These are phyloP conservation scores for Apteryx owenii DNA, from an alignment of 2,113 vertebrate species.

Conservation along the genomic window DNA sequence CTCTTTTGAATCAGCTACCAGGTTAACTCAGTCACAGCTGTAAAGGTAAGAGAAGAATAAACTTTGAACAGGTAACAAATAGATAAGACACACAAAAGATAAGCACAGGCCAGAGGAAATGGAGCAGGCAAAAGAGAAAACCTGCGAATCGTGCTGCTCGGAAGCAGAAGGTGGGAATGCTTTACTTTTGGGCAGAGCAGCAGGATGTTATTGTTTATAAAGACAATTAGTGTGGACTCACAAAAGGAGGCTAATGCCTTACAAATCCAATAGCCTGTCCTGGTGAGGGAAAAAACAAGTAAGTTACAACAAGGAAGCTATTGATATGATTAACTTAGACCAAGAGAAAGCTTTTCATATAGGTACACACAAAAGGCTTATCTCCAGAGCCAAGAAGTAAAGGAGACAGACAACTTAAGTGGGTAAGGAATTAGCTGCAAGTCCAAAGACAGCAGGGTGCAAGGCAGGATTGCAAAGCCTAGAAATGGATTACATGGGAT, in stretches of 20 bases:
- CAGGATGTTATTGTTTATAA: background rate
- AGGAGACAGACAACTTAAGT: background rate
- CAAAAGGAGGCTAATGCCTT: background rate
- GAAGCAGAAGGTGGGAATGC: background rate
- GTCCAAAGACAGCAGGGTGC: background rate
- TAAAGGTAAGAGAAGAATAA: background rate
- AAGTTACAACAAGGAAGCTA: background rate
- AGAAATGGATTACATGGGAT: background rate
- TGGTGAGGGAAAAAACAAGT: background rate
- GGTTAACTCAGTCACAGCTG: background rate
- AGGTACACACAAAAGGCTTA: background rate
- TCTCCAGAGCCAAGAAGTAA: background rate
- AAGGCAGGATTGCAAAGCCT: background rate
- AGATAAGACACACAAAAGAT: background rate
- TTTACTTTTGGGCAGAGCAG: background rate
- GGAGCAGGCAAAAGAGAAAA: background rate
- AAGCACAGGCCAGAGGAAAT: background rate
- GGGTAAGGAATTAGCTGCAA: background rate
- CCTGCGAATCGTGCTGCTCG: background rate
- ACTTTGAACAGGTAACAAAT: background rate
- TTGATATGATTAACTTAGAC: background rate
- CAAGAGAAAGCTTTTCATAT: background rate
- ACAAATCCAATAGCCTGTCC: background rate
- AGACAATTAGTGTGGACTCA: background rate
- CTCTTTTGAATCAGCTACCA: background rate